Evolutionary conservation across 1,140 invertebrate species (phyloP).

Genomic region (Lepidurus couesii): DNA sequence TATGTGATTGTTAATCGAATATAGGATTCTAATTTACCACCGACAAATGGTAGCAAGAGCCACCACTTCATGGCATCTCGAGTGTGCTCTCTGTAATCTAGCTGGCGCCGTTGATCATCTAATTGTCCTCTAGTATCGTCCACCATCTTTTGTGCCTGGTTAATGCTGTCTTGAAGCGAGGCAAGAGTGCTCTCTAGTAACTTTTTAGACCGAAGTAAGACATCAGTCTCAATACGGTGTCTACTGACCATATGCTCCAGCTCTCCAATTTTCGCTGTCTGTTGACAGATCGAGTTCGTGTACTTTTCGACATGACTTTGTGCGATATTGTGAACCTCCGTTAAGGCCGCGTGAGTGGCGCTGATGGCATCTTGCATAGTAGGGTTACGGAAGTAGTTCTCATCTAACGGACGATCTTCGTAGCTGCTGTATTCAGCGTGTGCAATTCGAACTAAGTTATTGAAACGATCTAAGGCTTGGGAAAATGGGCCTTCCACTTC

Average conservation of each 20-base stretch:
- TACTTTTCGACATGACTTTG: not conserved
- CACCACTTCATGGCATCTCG: not conserved
- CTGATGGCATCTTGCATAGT: not conserved
- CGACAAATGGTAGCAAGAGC: not conserved
- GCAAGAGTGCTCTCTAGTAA: not conserved
- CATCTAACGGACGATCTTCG: not conserved
- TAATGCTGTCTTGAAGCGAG: conserved; percentile 2
- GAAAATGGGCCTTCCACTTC: not conserved
- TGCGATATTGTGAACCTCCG: not conserved
- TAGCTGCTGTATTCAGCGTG: not conserved
- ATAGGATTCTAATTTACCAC: not conserved
- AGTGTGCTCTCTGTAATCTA: not conserved
- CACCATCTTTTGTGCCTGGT: not conserved
- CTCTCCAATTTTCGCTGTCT: not conserved
- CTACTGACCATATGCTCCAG: not conserved
- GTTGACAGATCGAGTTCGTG: not conserved
- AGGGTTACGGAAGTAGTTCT: not conserved
- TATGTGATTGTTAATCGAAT: not conserved
- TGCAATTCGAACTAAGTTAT: not conserved
- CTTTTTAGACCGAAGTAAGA: not conserved
- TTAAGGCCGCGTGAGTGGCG: not conserved
- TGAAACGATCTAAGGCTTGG: not conserved
- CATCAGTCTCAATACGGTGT: not conserved
- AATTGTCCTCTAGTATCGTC: not conserved
- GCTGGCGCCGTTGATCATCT: not conserved